phyloP scores from a whole-genome alignment of 1,140 invertebrate species.

The Hylyphantes graminicola region DNA sequence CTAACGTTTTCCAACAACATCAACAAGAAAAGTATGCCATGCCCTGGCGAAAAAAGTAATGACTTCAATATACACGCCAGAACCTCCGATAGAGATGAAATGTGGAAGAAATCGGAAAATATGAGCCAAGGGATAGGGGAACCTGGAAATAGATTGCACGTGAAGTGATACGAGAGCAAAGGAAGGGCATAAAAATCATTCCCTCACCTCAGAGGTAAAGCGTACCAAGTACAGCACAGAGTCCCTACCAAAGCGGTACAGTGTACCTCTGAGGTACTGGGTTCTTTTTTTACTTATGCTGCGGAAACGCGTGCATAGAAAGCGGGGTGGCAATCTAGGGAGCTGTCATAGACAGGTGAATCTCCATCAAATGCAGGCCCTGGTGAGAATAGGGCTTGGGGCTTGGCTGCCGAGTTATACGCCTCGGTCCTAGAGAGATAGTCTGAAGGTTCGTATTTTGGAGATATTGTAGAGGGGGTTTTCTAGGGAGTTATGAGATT shows the following conservation, averaged over 20 bases:
- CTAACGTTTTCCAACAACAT: too few species aligned
- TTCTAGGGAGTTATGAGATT: too few species aligned
- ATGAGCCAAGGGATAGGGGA: constrained; percentile 31
- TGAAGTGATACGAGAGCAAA: constrained; percentile 41
- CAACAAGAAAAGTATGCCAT: too few species aligned
- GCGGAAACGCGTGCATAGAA: background rate
- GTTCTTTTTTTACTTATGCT: background rate
- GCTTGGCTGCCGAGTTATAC: constrained; percentile 1
- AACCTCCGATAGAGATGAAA: constrained; percentile 28
- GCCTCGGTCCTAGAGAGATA: constrained; percentile 6
- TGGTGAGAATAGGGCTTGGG: constrained; percentile 13
- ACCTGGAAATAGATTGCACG: constrained; percentile 45
- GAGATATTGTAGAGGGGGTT: too few species aligned
- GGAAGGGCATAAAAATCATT: constrained; percentile 33
- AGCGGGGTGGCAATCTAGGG: constrained; percentile 32
- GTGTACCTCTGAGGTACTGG: too few species aligned
- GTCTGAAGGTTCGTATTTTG: background rate
- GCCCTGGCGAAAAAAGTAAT: constrained; percentile 34
- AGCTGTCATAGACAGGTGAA: constrained; percentile 54
- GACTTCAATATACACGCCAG: constrained; percentile 54
- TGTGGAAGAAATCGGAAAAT: constrained; percentile 52
- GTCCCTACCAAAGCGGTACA: too few species aligned
- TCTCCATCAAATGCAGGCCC: constrained; percentile 49
- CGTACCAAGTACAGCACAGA: too few species aligned
- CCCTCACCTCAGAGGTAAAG: background rate